Evolutionary conservation across 2,113 vertebrate species (phyloP), one percentile per base, ranked within the genome.

Genomic region (Melanocharis versteri): DNA sequence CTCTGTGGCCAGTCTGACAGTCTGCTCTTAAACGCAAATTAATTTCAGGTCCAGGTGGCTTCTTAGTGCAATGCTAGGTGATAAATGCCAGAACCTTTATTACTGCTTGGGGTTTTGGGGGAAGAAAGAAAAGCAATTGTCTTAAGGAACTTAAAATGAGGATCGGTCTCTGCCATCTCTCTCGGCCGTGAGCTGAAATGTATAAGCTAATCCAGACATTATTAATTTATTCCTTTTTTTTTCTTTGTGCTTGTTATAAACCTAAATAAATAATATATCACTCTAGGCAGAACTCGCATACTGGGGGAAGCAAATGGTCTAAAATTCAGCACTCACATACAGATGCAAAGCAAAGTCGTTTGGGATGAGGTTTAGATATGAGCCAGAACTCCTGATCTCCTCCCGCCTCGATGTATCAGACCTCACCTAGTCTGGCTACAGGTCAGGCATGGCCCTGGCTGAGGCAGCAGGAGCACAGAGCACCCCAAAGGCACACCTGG

Each of bases 371-470:
- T 65, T 64, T 17, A 35, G 26, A 33, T 13, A 22, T 12, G 61
- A 51, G 28, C 12, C 33, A 72, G 83, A 88, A 33, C 18, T 57
- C 31, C 22, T 0, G 0, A 12, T 30, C 22, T 53, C 31, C 72
- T 33, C 65, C 73, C 62, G 35, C 28, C 48, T 33, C 0, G 0
- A 19, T 24, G 9, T 0, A 1, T 6, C 1, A 2, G 28, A 27
- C 6, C 45, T 81, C n/a, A n/a, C 21, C 42, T 66, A 0, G 0
- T 5, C 26, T 0, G 1, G 44, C 33, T 0, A 0, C 44, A 40
- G 37, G n/a, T 27, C 0, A 0, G 33, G 40, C 21, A 21, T 0
- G 2, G 56, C 18, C 37, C 42, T 23, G 53, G 47, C 44, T 4
- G 3, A 33, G 44, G 48, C 44, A 65, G 40, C 70, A 66, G 79